Base-by-base conservation (phyloP, 2,113 vertebrate species). In the Halichoeres trimaculatus region DNA sequence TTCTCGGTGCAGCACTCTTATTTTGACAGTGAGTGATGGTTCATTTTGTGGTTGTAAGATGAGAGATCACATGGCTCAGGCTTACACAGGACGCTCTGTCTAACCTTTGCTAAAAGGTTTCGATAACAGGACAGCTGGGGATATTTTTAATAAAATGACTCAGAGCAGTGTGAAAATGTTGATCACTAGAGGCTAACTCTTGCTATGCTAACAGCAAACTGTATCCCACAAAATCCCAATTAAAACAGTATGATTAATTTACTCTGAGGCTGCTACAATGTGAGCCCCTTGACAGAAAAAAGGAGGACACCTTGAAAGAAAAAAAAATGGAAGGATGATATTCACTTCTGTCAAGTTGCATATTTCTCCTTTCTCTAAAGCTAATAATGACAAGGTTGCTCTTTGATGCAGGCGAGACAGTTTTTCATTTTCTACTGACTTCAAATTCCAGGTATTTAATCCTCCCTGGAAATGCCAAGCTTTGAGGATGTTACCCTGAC, bases 401-500 rank as follows among this genome's bases (percentile, higher is more conserved):
- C 86, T 89, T 91, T 88, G 86, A 92, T 87, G 88, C 86, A 73
- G 70, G 80, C 47, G 51, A 89, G 85, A 80, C 81, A 72, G 41
- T 78, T 85, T 93, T 91, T 91, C 88, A 91, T 90, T 91, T 90
- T 83, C 84, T 26, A 61, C 78, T 26, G 67, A 83, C 81, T 87
- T 90, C 75, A 87, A 78, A 88, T 87, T 90, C 67, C 74, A 90
- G 84, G 83, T 86, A 84, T 90, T 86, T 85, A 91, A 89, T 88
- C 84, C 88, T 88, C 85, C 50, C 74, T 84, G 91, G 90, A 91
- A 90, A 92, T 88, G 81, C 79, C 75, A 77, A 76, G 85, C 84
- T 90, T 86, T 85, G 81, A 91, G 87, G 83, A 86, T 89, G 85
- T 82, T 89, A 81, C 83, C 84, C 82, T 74, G 80, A 83, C 80